These are phyloP conservation scores for Oryzias curvinotus DNA, from an alignment of 2,113 vertebrate genomes.

Conservation along the genomic window DNA sequence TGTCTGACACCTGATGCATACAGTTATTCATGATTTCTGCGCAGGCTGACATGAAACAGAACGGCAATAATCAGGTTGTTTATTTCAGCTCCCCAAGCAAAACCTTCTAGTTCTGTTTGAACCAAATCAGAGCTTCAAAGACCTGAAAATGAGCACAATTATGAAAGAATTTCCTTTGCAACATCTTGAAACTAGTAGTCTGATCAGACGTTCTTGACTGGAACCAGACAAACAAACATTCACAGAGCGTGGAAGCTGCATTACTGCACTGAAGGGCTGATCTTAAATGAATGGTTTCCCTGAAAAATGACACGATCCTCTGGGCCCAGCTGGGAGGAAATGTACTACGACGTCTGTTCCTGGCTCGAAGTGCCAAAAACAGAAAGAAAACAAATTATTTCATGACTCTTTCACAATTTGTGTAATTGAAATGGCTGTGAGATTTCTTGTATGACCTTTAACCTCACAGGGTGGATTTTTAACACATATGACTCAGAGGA, in stretches of 20 bases:
- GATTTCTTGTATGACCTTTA: neutral
- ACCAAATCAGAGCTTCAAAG: conserved; percentile 20
- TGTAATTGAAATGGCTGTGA: neutral
- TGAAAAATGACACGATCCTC: conserved; percentile 42
- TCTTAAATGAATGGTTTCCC: conserved; percentile 36
- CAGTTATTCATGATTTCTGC: conserved; percentile 29
- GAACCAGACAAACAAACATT: conserved; percentile 33
- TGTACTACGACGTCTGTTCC: conserved; percentile 14
- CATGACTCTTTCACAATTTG: conserved; percentile 5
- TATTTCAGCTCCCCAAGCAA: conserved; percentile 7
- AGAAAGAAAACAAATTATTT: conserved; percentile 10
- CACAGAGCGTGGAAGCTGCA: conserved; percentile 26
- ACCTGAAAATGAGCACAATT: conserved; percentile 13
- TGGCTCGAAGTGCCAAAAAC: conserved; percentile 13
- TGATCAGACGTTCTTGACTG: conserved; percentile 23
- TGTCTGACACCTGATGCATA: conserved; percentile 21
- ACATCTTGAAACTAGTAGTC: neutral
- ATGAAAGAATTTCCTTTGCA: conserved; percentile 3
- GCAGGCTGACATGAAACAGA: conserved; percentile 21
- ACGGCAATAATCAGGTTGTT: conserved; percentile 18
- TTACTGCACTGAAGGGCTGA: conserved; percentile 20
- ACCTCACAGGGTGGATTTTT: conserved; percentile 1
- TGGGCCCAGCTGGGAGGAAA: conserved; percentile 34
- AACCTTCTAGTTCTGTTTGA: conserved; percentile 2
- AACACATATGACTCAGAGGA: neutral